phyloP scores from a whole-genome alignment of 2,113 vertebrate species.

The Ailuropoda melanoleuca region DNA sequence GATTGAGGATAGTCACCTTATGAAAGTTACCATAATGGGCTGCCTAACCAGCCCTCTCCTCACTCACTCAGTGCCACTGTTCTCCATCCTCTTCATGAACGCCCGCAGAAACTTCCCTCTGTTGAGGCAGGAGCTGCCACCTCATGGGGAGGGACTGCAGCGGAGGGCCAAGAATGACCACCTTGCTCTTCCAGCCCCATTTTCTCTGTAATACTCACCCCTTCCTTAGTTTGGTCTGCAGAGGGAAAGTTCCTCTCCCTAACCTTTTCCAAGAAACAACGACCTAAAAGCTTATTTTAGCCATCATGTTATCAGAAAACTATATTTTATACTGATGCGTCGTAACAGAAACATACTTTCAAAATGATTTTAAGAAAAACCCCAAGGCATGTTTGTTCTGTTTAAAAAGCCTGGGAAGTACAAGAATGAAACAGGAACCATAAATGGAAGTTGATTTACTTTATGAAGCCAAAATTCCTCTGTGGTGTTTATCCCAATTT shows the following conservation, averaged over 20 bases:
- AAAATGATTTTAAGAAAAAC: constrained; percentile 38
- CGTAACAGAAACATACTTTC: constrained; percentile 27
- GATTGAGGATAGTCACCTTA: background rate
- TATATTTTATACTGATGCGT: constrained; percentile 27
- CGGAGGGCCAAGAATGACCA: background rate
- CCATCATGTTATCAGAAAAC: constrained; percentile 13
- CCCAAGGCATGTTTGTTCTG: background rate
- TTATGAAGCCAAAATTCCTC: background rate
- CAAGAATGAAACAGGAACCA: background rate
- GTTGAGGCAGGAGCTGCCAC: background rate
- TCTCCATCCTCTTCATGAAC: background rate
- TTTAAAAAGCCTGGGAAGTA: background rate
- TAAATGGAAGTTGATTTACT: background rate
- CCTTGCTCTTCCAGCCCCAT: background rate
- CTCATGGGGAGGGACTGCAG: background rate
- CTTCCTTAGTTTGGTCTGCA: background rate
- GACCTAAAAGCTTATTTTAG: background rate
- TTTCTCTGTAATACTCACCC: no score
- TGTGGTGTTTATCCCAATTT: background rate
- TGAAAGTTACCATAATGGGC: background rate
- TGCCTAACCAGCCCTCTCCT: background rate
- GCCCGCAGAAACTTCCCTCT: background rate
- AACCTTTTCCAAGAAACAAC: background rate
- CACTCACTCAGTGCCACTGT: background rate
- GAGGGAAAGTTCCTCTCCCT: background rate